A percentile compares a stretch with the other conserved stretches of the same genome.
Evolutionary conservation across 1,140 invertebrate species (phyloP).

Genomic region (Laupala kohalensis): DNA sequence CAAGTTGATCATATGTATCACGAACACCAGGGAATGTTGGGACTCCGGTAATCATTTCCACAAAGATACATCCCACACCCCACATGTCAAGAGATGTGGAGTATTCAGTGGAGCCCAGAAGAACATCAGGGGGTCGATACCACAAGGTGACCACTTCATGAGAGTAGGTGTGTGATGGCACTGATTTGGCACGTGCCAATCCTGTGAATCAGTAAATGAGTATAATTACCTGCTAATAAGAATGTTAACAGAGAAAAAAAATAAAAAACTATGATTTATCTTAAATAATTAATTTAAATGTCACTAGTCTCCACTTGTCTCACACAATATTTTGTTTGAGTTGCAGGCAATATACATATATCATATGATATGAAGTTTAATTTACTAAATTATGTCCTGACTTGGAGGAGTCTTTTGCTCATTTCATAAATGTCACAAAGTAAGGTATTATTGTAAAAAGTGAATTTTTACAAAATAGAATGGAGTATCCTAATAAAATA

Average conservation of each 20-base stretch:
- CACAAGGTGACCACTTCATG: conserved; percentile 92
- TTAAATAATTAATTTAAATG: neutral
- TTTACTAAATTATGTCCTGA: too few species aligned
- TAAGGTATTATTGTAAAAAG: too few species aligned
- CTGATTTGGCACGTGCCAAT: conserved; percentile 87
- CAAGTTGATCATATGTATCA: conserved; percentile 89
- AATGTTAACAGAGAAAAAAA: neutral
- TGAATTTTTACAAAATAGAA: too few species aligned
- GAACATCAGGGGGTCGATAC: conserved; percentile 91
- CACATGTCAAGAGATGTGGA: conserved; percentile 92
- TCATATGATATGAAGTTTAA: too few species aligned
- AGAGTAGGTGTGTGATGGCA: conserved; percentile 92
- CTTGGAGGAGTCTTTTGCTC: too few species aligned
- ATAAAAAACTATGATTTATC: neutral
- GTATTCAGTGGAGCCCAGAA: conserved; percentile 92
- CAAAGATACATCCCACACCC: conserved; percentile 96
- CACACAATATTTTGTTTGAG: neutral
- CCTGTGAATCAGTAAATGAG: conserved; percentile 26
- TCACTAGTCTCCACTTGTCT: neutral
- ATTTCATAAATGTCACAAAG: too few species aligned
- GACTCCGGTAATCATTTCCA: conserved; percentile 93
- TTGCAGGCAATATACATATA: too few species aligned
- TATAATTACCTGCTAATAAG: too few species aligned
- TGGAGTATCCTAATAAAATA: too few species aligned
- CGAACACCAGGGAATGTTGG: conserved; percentile 91